Percentiles rank a stretch among this genome's conserved stretches.
Conservation (phyloP, 2,797 vertebrate genomes). For the Sebastolobus altivelis region DNA sequence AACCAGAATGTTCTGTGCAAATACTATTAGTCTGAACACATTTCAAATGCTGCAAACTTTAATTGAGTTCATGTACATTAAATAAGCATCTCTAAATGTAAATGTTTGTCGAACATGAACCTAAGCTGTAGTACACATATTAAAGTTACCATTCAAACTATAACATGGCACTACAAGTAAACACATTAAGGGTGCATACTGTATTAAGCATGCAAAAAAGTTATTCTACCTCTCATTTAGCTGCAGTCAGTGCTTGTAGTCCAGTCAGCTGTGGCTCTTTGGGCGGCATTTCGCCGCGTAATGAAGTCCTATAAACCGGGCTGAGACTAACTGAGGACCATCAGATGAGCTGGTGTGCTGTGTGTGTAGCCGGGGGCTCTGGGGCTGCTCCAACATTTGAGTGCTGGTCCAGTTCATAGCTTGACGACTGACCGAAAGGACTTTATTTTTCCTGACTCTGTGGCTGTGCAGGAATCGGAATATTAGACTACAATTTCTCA, state of each 20-base stretch:
- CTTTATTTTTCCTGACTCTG: constrained; percentile 5
- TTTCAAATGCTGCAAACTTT: neutral
- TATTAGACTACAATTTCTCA: neutral
- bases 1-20: neutral
- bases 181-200: too few relatives aligned
- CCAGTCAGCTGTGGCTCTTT: constrained; percentile 54
- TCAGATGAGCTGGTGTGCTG: constrained; percentile 48
- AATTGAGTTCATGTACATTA: neutral
- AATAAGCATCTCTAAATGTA: neutral
- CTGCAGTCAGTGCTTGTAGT: constrained; percentile 24
- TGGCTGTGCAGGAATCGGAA: neutral
- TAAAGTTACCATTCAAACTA: constrained; percentile 6
- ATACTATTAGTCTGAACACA: neutral
- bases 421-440: constrained; percentile 9
- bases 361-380: constrained; percentile 45
- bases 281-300: constrained; percentile 57
- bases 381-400: constrained; percentile 54
- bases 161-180: neutral
- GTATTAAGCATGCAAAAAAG: too few relatives aligned
- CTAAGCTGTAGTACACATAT: neutral
- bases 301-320: constrained; percentile 42
- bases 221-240: too few relatives aligned
- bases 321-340: constrained; percentile 46
- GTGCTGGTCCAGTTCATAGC: constrained; percentile 36
- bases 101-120: too few relatives aligned